phyloP scores from a whole-genome alignment of 2,888 invertebrate genomes.

The Acanthoscelides obtectus region DNA sequence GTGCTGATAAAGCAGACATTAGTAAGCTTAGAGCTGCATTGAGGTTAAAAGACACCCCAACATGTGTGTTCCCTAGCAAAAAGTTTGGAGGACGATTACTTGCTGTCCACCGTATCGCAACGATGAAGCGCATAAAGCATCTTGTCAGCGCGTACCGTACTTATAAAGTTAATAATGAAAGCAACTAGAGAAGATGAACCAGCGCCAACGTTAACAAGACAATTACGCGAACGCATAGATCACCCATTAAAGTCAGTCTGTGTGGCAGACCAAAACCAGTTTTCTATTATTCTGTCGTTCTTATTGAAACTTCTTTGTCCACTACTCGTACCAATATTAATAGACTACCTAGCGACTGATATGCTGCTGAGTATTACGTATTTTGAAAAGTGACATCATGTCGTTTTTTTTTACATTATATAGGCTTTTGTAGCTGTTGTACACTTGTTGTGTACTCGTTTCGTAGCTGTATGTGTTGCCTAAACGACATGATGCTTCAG shows the following conservation, averaged over 20 bases:
- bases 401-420: too few species aligned
- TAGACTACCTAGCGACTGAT: too few species aligned
- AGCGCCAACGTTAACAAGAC: constrained; percentile 1
- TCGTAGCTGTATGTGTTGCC: too few species aligned
- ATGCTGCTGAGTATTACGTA: too few species aligned
- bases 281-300: neutral
- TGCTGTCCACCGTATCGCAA: neutral
- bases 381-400: too few species aligned
- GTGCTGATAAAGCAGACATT: too few species aligned
- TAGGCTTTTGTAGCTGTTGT: too few species aligned
- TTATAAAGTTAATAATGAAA: constrained; percentile 1
- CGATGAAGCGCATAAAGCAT: neutral
- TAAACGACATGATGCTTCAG: too few species aligned
- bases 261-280: neutral
- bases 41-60: too few species aligned
- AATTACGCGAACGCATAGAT: neutral
- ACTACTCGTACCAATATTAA: neutral
- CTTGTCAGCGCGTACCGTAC: constrained; percentile 6
- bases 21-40: too few species aligned
- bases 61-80: neutral
- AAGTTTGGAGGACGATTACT: neutral
- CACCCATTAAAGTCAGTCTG: neutral
- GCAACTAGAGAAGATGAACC: constrained; percentile 2
- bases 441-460: too few species aligned
- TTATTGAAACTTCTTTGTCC: neutral